Conservation (phyloP, 2,113 vertebrate species). For the Balaeniceps rex region DNA sequence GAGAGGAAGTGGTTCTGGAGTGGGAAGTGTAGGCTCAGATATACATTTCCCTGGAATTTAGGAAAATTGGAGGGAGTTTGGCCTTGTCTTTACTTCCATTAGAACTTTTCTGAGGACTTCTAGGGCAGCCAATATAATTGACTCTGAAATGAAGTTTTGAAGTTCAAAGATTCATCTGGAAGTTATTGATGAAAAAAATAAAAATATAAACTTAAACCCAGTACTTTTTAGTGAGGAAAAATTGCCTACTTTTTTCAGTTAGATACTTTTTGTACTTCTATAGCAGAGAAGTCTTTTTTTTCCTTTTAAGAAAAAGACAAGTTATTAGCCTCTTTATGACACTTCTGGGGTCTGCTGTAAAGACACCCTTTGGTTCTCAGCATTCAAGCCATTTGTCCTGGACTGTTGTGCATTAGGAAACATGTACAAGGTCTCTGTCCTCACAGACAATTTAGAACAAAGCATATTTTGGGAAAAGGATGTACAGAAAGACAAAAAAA, state of each 20-base stretch:
- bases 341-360: not conserved
- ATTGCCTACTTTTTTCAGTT: not conserved
- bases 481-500: not conserved
- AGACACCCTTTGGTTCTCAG: not conserved
- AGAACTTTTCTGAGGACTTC: not conserved
- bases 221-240: not conserved
- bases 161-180: slow-evolving; percentile 41
- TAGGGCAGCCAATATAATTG: not conserved
- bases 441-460: not conserved
- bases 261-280: not conserved
- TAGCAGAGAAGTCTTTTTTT: not conserved
- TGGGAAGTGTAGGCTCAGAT: slow-evolving; percentile 19
- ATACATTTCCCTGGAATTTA: slow-evolving; percentile 34
- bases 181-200: slow-evolving; percentile 39
- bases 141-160: slow-evolving; percentile 10
- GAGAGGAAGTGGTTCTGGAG: slow-evolving; percentile 26
- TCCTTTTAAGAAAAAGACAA: not conserved
- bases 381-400: not conserved
- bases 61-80: slow-evolving; percentile 5
- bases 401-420: not conserved
- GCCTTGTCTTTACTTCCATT: slow-evolving; percentile 3
- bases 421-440: not conserved
- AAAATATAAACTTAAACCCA: not conserved
- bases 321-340: not conserved
- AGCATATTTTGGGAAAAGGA: not conserved